Base-by-base conservation (phyloP, 2,888 invertebrate genomes). In the Melanchra persicariae region DNA sequence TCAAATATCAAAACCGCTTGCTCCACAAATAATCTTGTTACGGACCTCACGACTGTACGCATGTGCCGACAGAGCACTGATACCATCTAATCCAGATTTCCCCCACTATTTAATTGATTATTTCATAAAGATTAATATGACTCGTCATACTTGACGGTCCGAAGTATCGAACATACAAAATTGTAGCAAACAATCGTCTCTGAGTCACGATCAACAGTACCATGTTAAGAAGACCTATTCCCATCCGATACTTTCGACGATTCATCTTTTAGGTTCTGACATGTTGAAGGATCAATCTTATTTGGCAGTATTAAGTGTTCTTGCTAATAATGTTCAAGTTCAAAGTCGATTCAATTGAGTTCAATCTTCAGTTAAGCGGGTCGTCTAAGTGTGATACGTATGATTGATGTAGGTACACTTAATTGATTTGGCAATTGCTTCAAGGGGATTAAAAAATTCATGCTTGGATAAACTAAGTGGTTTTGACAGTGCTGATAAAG, bases 81-180 rank as follows among this genome's bases (percentile, higher is more conserved):
- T 95, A 95, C 87, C 81, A 95, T 95, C 95, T 94, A 93, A 94
- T 94, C 93, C 94, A 95, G 93, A 95, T 95, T 93, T 91, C 90
- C 91, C 90, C 91, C 91, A 91, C 93, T 92, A 91, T 90, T 93
- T 94, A 94, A 95, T 95, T 95, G 95, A 95, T 95, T 95, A 94
- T 94, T 95, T 92, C 92, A 91, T 94, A 93, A 93, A 93, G 93
- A 94, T 94, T 93, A 93, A 93, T 92, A 92, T 89, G 93, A 92
- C 92, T 94, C 92, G 93, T 93, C 95, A 93, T 92, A 93, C 90
- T 91, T 92, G 91, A 92, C 91, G 90, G 90, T 90, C 86, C 85
- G 85, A 84, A 88, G 88, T 87, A 90, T 86, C 84, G 85, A 87
- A 89, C 88, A 89, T 87, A 90, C 73, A 91, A 91, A 92, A 89